Evolutionary conservation across 1,140 invertebrate genomes (phyloP).

Genomic region (Drosophila parvula): DNA sequence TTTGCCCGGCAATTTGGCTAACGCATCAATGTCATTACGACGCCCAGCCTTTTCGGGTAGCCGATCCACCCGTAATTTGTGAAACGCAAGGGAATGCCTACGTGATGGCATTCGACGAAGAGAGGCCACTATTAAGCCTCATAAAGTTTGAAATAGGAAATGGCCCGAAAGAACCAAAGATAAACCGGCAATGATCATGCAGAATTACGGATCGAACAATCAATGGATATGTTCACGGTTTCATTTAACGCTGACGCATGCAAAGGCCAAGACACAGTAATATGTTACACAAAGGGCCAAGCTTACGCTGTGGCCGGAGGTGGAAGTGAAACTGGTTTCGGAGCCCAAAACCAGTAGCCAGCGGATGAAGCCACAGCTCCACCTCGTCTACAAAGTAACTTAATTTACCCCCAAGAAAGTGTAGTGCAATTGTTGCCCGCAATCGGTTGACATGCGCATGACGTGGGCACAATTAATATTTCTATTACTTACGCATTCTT

Average conservation of each 20-base stretch:
- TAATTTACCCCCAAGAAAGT: slow-evolving; percentile 71
- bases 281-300: slow-evolving; percentile 48
- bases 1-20: slow-evolving; percentile 70
- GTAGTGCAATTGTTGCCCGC: slow-evolving; percentile 51
- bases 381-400: slow-evolving; percentile 68
- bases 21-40: slow-evolving; percentile 71
- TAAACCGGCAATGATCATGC: slow-evolving; percentile 75
- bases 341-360: slow-evolving; percentile 70
- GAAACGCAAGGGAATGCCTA: slow-evolving; percentile 28
- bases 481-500: slow-evolving; percentile 49
- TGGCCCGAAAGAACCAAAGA: slow-evolving; percentile 59
- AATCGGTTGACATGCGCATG: slow-evolving; percentile 63
- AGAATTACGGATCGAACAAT: slow-evolving; percentile 67
- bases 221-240: slow-evolving; percentile 77
- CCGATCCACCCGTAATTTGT: slow-evolving; percentile 52
- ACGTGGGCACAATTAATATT: slow-evolving; percentile 78
- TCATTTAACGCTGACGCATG: slow-evolving; percentile 78
- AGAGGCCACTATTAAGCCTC: slow-evolving; percentile 27
- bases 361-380: slow-evolving; percentile 45
- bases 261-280: slow-evolving; percentile 37
- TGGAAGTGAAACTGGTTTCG: slow-evolving; percentile 57
- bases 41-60: slow-evolving; percentile 23
- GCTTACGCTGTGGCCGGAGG: not conserved
- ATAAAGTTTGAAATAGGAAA: slow-evolving; percentile 68
- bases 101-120: slow-evolving; percentile 63